phyloP scores from a whole-genome alignment of 2,888 invertebrate species.

The Heliconius charithonia region DNA sequence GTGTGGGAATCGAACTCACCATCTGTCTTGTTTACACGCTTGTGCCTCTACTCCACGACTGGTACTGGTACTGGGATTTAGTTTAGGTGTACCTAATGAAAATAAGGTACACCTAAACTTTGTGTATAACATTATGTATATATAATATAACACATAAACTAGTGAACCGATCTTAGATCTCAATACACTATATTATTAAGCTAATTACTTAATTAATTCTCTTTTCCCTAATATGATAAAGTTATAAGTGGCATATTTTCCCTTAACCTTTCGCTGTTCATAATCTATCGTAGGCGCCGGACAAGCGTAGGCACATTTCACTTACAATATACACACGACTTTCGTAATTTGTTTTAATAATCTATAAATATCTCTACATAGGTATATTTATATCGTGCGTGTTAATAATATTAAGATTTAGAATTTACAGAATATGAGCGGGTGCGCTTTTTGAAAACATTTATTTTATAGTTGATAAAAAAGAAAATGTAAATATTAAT shows the following conservation, averaged over 20 bases:
- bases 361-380: not conserved
- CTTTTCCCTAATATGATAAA: not conserved
- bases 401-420: not conserved
- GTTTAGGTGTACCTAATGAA: too few relatives aligned
- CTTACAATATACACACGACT: not conserved
- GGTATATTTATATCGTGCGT: not conserved
- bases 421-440: not conserved
- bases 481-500: not conserved
- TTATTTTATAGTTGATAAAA: not conserved
- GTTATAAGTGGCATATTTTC: too few relatives aligned
- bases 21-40: too few relatives aligned
- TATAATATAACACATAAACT: too few relatives aligned
- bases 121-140: too few relatives aligned
- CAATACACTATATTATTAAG: not conserved
- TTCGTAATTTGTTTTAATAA: not conserved
- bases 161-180: not conserved
- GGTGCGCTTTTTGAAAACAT: not conserved
- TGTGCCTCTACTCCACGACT: too few relatives aligned
- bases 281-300: slow-evolving; percentile 12
- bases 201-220: not conserved
- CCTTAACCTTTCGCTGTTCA: slow-evolving; percentile 7
- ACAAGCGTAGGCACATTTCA: slow-evolving; percentile 8
- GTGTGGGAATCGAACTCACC: too few relatives aligned
- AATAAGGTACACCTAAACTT: too few relatives aligned
- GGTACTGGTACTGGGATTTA: too few relatives aligned